Evolutionary conservation across 2,113 vertebrate genomes (phyloP), one percentile per base, ranked within the genome.

Genomic region (Camarhynchus parvulus): DNA sequence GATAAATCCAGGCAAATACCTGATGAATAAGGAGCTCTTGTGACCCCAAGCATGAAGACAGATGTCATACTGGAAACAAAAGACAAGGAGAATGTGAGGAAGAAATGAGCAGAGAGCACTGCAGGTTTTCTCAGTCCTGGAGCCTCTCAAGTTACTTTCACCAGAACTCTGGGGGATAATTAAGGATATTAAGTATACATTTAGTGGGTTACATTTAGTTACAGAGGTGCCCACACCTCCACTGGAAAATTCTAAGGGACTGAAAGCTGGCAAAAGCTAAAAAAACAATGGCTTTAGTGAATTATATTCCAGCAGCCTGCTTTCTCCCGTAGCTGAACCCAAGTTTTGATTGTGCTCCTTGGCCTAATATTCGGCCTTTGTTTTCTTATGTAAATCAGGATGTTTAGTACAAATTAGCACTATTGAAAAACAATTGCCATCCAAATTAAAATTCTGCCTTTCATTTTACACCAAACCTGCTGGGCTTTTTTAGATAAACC

Each of bases 401-500:
- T 59, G 55, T 88, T 92, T 77, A 87, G 30, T 80, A 44, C 15
- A 83, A 83, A 90, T 91, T 62, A 93, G 22, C 46, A 70, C 67
- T 93, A 77, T 31, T 86, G 82, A 90, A 93, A 86, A 96, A 90
- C 87, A 91, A 85, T 81, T 94, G 59, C 33, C 21, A 90, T 59
- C 59, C 64, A 74, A 88, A 94, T 90, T 87, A 85, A 79, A 72
- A 74, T 63, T 86, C 56, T 83, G 56, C 55, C 64, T 93, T 91
- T 77, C 85, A 56, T 95, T 95, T 95, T 94, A 69, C 76, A 96
- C 78, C 82, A 93, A 53, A 92, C 55, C 39, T 89, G 90, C 87
- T 90, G 92, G 59, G 59, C 81, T 90, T 80, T 95, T 96, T 89
- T 63, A 93, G 85, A 91, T 93, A 93, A 95, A 93, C 28, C 18